Base-by-base conservation (phyloP, 2,113 vertebrate species). In the Gasterosteus aculeatus region DNA sequence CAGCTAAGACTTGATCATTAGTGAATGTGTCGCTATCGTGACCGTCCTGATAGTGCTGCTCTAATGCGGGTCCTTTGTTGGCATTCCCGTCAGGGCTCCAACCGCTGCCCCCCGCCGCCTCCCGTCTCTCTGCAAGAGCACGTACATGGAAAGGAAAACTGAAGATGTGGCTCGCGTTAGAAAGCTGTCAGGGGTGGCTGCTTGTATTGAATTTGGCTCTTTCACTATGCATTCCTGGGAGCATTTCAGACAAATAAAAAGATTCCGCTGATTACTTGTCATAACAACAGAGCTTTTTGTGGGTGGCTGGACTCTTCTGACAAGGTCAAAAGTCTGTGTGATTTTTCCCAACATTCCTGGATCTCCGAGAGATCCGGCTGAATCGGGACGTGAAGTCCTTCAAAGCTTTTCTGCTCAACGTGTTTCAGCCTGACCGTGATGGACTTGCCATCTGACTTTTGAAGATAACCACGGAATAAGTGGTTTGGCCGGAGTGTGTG, bases 381-480 rank as follows among this genome's bases (percentile, higher is more conserved):
- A 75, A 84, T 82, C 80, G 66, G 67, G 49, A 60, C 57, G 46
- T 69, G 60, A 80, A 89, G 79, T 77, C 78, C 63, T 77, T 57
- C 71, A 84, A 83, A 86, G 82, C 75, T 60, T 77, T 81, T 88
- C 85, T 68, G 81, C 81, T 77, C 75, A 69, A 83, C 79, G 49
- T 72, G 74, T 76, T 80, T 78, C 67, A 54, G 54, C 64, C 81
- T 47, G 73, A 78, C 77, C 73, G 39, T 82, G 88, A 88, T 73
- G 58, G 44, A 51, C 64, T 29, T 76, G 35, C 82, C 78, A 77
- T 76, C 84, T 89, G 89, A 90, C 82, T 76, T 77, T 81, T 79
- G 85, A 75, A 86, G 89, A 90, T 92, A 92, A 91, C 75, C 84
- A 67, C 82, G 60, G 70, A 78, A 73, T 71, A 74, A 75, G 78